Evolutionary conservation across 2,888 invertebrate species (phyloP).

Genomic region (Andrena dorsata): DNA sequence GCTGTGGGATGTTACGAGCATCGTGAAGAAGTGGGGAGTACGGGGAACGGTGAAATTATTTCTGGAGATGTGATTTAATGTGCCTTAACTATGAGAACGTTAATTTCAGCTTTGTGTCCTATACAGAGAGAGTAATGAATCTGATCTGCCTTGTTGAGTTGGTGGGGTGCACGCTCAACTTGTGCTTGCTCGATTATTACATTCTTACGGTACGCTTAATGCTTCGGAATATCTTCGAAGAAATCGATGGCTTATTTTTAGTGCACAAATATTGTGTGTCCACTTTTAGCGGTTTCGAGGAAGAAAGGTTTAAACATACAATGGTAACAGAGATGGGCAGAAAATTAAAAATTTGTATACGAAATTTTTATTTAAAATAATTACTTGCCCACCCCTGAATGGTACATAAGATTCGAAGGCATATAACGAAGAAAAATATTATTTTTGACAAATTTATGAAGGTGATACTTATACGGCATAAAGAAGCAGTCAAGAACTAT

Average conservation of each 20-base stretch:
- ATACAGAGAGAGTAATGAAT: constrained; percentile 73
- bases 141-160: constrained; percentile 78
- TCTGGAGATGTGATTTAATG: background rate
- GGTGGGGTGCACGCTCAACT: constrained; percentile 78
- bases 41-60: background rate
- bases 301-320: no score
- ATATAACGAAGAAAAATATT: background rate
- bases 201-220: constrained; percentile 74
- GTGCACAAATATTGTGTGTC: no score
- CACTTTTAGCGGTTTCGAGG: no score
- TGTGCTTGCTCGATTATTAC: constrained; percentile 80
- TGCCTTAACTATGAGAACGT: background rate
- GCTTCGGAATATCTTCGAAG: background rate
- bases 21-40: no score
- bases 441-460: background rate
- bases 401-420: background rate
- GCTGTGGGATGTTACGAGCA: background rate
- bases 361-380: no score
- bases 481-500: no score
- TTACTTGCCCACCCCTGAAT: no score
- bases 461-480: background rate
- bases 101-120: constrained; percentile 72
- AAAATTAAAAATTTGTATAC: no score
- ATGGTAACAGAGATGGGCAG: no score
- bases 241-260: background rate